These are phyloP conservation scores for Brachionus koreanus DNA, from an alignment of 1,140 invertebrate genomes.

Conservation along the genomic window DNA sequence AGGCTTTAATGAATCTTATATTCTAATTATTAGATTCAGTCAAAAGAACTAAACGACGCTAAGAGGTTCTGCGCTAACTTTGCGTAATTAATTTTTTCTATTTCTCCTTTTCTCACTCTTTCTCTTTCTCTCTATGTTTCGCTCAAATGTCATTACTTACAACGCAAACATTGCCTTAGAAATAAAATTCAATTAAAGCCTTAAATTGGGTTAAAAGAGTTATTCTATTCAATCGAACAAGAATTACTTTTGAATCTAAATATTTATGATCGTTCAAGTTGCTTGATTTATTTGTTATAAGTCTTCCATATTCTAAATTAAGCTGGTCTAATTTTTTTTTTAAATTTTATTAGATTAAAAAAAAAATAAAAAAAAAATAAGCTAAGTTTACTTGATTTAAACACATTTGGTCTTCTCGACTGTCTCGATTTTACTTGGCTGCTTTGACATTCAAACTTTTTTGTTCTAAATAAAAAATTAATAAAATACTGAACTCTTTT, in stretches of 20 bases:
- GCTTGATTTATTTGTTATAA: slow-evolving; percentile 15
- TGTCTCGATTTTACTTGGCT: not conserved
- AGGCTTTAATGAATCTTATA: not conserved
- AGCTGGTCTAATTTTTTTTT: not conserved
- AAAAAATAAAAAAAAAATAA: not conserved
- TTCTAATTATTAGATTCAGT: not conserved
- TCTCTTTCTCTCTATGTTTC: too few species aligned
- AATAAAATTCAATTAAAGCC: not conserved
- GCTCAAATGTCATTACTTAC: not conserved
- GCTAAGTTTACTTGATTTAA: not conserved
- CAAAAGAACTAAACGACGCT: not conserved
- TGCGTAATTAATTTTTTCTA: not conserved
- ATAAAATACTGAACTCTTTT: too few species aligned
- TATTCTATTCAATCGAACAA: not conserved
- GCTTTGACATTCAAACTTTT: not conserved
- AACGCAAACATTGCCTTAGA: not conserved
- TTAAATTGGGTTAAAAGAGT: not conserved
- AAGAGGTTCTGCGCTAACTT: not conserved
- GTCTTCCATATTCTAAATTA: not conserved
- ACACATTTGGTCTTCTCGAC: not conserved
- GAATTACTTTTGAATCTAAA: slow-evolving; percentile 33
- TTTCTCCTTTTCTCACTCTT: too few species aligned
- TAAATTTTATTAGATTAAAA: not conserved
- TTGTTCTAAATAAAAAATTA: not conserved
- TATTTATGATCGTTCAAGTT: slow-evolving; percentile 11